Evolutionary conservation across 2,888 invertebrate species (phyloP), one percentile per base, ranked within the genome.

Genomic region (Hydroisotoma schaefferi): DNA sequence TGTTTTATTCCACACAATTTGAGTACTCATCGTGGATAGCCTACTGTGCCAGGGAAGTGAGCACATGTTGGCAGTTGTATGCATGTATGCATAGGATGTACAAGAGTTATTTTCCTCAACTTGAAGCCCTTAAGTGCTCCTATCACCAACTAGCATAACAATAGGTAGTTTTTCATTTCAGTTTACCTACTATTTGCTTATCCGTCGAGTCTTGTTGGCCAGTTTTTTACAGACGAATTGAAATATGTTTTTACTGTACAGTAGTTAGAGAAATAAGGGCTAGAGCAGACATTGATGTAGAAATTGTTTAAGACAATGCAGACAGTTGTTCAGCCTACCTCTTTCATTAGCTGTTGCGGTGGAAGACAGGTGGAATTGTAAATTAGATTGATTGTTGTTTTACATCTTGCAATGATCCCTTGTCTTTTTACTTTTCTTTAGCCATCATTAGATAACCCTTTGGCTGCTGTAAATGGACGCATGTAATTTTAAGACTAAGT

Each of bases 351-450:
- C 25, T 22, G 46, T 33, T 33, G 46, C 25, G 46, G 40, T 40
- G 46, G 46, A 46, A 46, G 46, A 46, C 46, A 46, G 46, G 46
- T 46, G 46, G 46, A 46, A 46, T 52, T 33, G 33, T 52, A 37
- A 37, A 52, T 52, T 25, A 52, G 38, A 52, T 28, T 52, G 52
- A 52, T 52, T 52, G 28, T 52, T 52, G 37, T 52, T 37, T 37
- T 52, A 22, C n/a, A 46, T 46, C 46, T 46, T 25, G 46, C 20
- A 5, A 5, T 23, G 46, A 6, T 46, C n/a, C 40, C 20, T 20
- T 15, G 40, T 4, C 8, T 5, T 20, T 40, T 40, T 40, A 20
- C 20, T 40, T 40, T 15, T 15, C 40, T 40, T 40, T 40, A 15
- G 20, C 40, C 20, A 10, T 33, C 8, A 33, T 33, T 33, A 33